Evolutionary conservation across 2,888 invertebrate species (phyloP), one percentile per base, ranked within the genome.

Genomic region (Troides helena): DNA sequence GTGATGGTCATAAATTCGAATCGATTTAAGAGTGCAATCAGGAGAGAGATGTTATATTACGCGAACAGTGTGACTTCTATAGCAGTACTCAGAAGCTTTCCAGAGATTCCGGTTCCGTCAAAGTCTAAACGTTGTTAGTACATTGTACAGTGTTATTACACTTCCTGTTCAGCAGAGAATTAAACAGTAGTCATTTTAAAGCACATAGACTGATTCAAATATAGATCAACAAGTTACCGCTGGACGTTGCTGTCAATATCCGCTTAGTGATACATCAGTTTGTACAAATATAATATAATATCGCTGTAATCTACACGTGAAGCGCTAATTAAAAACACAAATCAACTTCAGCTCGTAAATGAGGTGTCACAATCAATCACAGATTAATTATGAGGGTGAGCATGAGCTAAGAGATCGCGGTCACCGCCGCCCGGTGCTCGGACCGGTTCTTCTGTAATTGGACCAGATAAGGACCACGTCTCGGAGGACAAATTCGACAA

Each of bases 401-500:
- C 57, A 65, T 70, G 62, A 69, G 69, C 72, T 64, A 67, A 68
- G 71, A 69, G 30, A 65, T 63, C 67, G 57, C 70, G 71, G 72
- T 72, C 74, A 36, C 76, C 64, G 74, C 67, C 64, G 74, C 67
- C 67, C 71, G 71, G 76, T 59, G 67, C 56, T 53, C 67, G 60
- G 67, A 67, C 50, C 69, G 46, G 69, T 71, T 61, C 66, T 50
- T 65, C 62, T 65, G 78, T 80, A 81, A 81, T 81, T 81, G 81
- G 80, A 74, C 75, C 76, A 76, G 75, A 78, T 77, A 78, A 81
- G 78, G 74, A 76, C 46, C 50, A 36, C 62, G 62, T 58, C 21
- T 63, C 50, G 53, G 17, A 62, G 79, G 81, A 82, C 82, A 81
- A 82, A 81, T 82, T 80, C 80, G 80, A 75, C 77, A 74, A 78